Evolutionary conservation across 2,113 vertebrate species (phyloP).

Genomic region (Megaleporinus macrocephalus): DNA sequence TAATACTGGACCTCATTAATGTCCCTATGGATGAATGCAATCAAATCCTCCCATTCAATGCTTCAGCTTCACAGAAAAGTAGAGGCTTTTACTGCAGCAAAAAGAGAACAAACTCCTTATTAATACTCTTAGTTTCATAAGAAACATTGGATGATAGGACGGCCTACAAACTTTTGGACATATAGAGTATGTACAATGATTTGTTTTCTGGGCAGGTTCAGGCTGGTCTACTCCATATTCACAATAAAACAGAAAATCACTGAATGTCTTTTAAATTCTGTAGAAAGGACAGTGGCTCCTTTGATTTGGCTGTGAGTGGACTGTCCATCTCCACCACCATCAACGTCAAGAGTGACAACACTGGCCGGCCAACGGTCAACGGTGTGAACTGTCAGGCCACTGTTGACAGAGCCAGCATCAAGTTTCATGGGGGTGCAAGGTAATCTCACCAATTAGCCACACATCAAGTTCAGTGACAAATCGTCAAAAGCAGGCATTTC

Average conservation of each 20-base stretch:
- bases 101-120: too few species aligned
- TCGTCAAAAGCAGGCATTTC: not conserved
- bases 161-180: not conserved
- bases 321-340: conserved; percentile 65
- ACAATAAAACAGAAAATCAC: not conserved
- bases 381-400: conserved; percentile 58
- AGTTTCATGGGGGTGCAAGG: conserved; percentile 78
- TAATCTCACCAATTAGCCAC: conserved; percentile 34
- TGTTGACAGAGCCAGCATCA: conserved; percentile 58
- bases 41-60: too few species aligned
- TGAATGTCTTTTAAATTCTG: not conserved
- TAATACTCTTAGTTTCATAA: too few species aligned
- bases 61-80: too few species aligned
- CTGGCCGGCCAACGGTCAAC: conserved; percentile 69
- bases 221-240: not conserved
- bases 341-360: conserved; percentile 65
- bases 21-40: too few species aligned
- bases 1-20: too few species aligned
- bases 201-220: not conserved
- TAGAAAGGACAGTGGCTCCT: conserved; percentile 75
- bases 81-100: too few species aligned
- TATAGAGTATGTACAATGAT: not conserved
- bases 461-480: not conserved
- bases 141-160: too few species aligned
- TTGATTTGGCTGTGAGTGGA: conserved; percentile 69